Evolutionary conservation across 1,140 invertebrate species (phyloP).

Genomic region (Homarus americanus): DNA sequence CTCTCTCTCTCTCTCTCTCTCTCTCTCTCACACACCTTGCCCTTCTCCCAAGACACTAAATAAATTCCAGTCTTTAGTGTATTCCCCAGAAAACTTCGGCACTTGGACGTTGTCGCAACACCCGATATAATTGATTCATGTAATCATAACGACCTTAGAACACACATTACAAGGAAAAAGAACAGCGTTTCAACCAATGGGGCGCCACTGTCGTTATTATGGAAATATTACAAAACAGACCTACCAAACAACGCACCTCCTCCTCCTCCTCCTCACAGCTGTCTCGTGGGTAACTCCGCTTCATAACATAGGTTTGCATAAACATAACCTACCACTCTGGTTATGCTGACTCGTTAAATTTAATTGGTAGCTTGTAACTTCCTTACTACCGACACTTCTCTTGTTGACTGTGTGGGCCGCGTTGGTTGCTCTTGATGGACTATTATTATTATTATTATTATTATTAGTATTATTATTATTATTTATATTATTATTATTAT

Average conservation of each 20-base stretch:
- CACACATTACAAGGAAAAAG: not conserved
- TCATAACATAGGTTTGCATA: not conserved
- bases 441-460: not conserved
- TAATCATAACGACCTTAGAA: slow-evolving; percentile 2
- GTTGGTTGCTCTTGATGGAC: too few relatives aligned
- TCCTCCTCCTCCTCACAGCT: not conserved
- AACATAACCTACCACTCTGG: not conserved
- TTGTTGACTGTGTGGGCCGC: too few relatives aligned
- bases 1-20: not conserved
- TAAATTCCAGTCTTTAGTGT: not conserved
- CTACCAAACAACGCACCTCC: not conserved
- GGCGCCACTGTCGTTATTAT: not conserved
- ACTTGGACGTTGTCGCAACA: not conserved
- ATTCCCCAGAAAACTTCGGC: not conserved
- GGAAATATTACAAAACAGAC: not conserved
- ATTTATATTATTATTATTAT: not conserved
- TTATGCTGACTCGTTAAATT: slow-evolving; percentile 15
- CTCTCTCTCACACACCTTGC: not conserved
- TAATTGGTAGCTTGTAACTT: slow-evolving; percentile 21
- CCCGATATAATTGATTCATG: slow-evolving; percentile 19
- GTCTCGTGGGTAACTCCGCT: not conserved
- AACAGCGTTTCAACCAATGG: not conserved
- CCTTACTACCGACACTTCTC: not conserved
- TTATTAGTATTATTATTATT: too few relatives aligned
- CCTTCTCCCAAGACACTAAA: not conserved